Percentiles rank a stretch among this genome's conserved stretches.
phyloP scores from a whole-genome alignment of 2,888 invertebrate species.

The Agrypnus murinus region DNA sequence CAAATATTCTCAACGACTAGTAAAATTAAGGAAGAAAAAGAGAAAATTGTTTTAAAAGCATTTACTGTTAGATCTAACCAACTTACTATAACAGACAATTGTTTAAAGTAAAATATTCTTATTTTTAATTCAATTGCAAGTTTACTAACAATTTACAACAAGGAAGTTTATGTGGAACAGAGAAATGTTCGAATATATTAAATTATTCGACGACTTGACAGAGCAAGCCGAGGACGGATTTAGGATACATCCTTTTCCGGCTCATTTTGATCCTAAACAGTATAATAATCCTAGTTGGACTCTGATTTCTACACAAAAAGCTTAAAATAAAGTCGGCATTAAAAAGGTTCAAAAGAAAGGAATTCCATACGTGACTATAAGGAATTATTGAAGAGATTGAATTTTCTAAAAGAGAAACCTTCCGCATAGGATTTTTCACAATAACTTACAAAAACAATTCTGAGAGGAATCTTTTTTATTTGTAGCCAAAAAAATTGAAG shows the following conservation, averaged over 20 bases:
- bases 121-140: too few species aligned
- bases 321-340: slow-evolving; percentile 6
- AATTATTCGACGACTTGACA: too few species aligned
- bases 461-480: not conserved
- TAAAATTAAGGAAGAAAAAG: too few species aligned
- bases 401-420: not conserved
- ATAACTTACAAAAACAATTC: not conserved
- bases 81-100: too few species aligned
- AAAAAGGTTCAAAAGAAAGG: slow-evolving; percentile 3
- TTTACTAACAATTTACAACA: too few species aligned
- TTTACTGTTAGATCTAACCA: too few species aligned
- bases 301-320: not conserved
- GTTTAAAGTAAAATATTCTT: too few species aligned
- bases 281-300: slow-evolving; percentile 1
- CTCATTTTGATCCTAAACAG: not conserved
- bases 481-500: too few species aligned
- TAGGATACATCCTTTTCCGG: not conserved
- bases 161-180: too few species aligned
- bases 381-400: not conserved
- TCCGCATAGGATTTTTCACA: not conserved
- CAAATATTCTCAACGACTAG: too few species aligned
- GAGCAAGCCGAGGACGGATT: not conserved
- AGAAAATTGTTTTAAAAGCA: too few species aligned
- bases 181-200: too few species aligned
- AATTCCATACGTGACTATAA: not conserved